Evolutionary conservation across 2,113 vertebrate species (phyloP).

Genomic region (Bujurquina vittata): DNA sequence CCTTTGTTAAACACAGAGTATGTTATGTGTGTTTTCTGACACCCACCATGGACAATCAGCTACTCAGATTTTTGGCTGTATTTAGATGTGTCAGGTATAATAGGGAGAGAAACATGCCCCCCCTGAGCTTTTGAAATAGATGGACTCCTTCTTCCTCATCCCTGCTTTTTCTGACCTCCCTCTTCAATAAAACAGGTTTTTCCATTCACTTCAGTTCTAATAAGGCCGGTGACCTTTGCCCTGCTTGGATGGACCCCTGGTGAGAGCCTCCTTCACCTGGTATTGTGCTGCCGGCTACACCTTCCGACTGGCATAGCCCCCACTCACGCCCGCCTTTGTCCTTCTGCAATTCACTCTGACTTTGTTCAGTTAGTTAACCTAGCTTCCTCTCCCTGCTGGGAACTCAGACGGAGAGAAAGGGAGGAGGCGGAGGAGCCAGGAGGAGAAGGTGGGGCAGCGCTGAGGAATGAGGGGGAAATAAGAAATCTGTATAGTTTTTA

Average conservation of each 20-base stretch:
- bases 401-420: constrained; percentile 73
- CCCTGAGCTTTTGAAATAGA: constrained; percentile 79
- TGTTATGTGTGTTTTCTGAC: constrained; percentile 23
- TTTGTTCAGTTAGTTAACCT: constrained; percentile 93
- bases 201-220: constrained; percentile 84
- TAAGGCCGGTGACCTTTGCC: constrained; percentile 88
- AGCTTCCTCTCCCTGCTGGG: constrained; percentile 91
- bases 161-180: constrained; percentile 24
- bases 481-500: constrained; percentile 10
- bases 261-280: constrained; percentile 89
- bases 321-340: constrained; percentile 83
- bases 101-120: constrained; percentile 32
- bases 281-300: constrained; percentile 83
- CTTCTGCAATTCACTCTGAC: constrained; percentile 87
- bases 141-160: constrained; percentile 80
- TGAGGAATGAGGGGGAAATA: constrained; percentile 24
- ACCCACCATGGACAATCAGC: constrained; percentile 43
- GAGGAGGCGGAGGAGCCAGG: constrained; percentile 22
- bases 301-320: constrained; percentile 66
- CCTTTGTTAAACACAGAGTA: constrained; percentile 8
- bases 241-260: constrained; percentile 74
- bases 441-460: constrained; percentile 11
- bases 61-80: constrained; percentile 33
- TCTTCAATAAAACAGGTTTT: constrained; percentile 66
- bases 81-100: constrained; percentile 43